phyloP scores from a whole-genome alignment of 2,888 invertebrate species.

The Drosophila meridionalis region DNA sequence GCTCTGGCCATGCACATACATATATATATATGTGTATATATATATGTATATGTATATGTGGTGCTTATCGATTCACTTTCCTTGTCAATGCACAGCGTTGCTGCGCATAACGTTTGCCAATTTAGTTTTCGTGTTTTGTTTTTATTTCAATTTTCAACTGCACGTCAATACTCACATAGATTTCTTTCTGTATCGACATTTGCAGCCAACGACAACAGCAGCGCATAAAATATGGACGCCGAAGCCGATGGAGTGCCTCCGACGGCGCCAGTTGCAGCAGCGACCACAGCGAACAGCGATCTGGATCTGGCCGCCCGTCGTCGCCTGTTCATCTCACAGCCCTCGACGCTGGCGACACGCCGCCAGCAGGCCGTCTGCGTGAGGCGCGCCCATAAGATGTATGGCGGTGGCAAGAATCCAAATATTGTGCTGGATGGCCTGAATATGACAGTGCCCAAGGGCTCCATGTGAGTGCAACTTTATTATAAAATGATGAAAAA shows the following conservation, averaged over 20 bases:
- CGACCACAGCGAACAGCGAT: constrained; percentile 79
- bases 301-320: constrained; percentile 86
- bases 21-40: background rate
- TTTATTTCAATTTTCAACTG: constrained; percentile 49
- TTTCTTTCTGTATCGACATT: constrained; percentile 31
- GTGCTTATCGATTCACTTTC: constrained; percentile 68
- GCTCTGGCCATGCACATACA: background rate
- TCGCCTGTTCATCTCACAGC: constrained; percentile 87
- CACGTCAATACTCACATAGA: constrained; percentile 40
- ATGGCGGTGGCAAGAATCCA: constrained; percentile 91
- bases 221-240: constrained; percentile 80
- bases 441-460: constrained; percentile 96
- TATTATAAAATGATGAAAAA: background rate
- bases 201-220: constrained; percentile 30
- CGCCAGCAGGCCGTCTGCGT: constrained; percentile 94
- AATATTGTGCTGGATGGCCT: constrained; percentile 93
- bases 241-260: constrained; percentile 85
- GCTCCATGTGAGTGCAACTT: constrained; percentile 89
- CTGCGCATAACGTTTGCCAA: constrained; percentile 52
- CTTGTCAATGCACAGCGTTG: constrained; percentile 63
- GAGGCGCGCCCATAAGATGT: constrained; percentile 92
- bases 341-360: constrained; percentile 89
- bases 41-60: background rate
- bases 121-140: constrained; percentile 41
- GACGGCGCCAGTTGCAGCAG: constrained; percentile 67